Evolutionary conservation across 2,888 invertebrate genomes (phyloP), one percentile per base, ranked within the genome.

Genomic region (Oxytorus armatus): DNA sequence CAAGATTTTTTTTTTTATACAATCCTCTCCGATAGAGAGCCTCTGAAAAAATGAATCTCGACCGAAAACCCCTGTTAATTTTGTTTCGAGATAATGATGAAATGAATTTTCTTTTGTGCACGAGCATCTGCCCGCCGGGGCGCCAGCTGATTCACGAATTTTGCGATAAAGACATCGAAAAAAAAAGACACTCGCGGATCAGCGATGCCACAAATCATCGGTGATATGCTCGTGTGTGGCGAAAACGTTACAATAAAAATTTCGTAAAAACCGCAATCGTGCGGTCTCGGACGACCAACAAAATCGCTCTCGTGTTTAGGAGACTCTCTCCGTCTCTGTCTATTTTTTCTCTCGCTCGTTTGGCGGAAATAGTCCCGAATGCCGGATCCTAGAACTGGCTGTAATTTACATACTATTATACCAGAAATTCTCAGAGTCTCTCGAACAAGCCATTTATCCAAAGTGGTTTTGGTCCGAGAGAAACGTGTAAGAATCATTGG

Each of bases 341-440:
- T 29, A 29, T 23, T 25, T 18, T 23, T 1, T n/a, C 25, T n/a
- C 29, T 55, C 79, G 47, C 29, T n/a, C 55, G 23, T 47, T 57
- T 33, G 29, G 44, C 69, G 69, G 59, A 72, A 72, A 72, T 49
- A 25, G 16, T 49, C 70, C 42, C 53, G 53, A 25, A 11, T 49
- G 59, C 42, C 53, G 53, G 42, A 69, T 82, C 73, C 51, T 77
- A 53, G 59, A 59, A 33, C 81, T 81, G 79, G 77, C 83, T 77
- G 83, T 85, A 82, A 86, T 88, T 87, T 87, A 81, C 86, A 86
- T 88, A 72, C 36, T 11, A 86, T 86, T 87, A 84, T 81, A 79
- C 68, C 55, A 39, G 18, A 39, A 53, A 42, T 63, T 14, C 21
- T 47, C 47, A 63, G 49, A 68, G 44, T 33, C 69, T 59, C 18